phyloP scores from a whole-genome alignment of 2,113 vertebrate species.

The Arothron firmamentum region DNA sequence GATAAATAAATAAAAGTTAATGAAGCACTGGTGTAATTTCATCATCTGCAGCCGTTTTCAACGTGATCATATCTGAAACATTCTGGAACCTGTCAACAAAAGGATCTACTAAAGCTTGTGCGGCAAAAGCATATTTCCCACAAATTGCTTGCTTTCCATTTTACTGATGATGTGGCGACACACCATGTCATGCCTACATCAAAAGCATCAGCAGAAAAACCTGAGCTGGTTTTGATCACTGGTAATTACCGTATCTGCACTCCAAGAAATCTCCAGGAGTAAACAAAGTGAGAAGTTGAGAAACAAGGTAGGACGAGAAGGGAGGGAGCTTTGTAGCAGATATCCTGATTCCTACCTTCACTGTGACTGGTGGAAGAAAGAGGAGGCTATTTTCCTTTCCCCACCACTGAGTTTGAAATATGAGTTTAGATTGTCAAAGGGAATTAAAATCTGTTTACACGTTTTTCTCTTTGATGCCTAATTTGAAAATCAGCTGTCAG shows the following conservation, averaged over 20 bases:
- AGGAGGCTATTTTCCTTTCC: constrained; percentile 67
- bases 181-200: constrained; percentile 46
- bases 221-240: constrained; percentile 59
- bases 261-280: constrained; percentile 47
- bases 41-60: constrained; percentile 25
- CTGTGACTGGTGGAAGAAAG: constrained; percentile 60
- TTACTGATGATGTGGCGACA: constrained; percentile 42
- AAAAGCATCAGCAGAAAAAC: constrained; percentile 52
- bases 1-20: not conserved
- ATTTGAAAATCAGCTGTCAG: constrained; percentile 73
- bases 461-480: constrained; percentile 58
- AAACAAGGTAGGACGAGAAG: constrained; percentile 35
- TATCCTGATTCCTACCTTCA: constrained; percentile 65
- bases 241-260: constrained; percentile 62
- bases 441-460: constrained; percentile 76
- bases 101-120: constrained; percentile 31
- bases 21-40: constrained; percentile 11
- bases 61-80: constrained; percentile 22
- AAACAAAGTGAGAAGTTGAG: constrained; percentile 56
- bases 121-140: constrained; percentile 28
- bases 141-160: constrained; percentile 45
- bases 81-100: constrained; percentile 23
- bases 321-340: constrained; percentile 34
- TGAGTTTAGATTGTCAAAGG: constrained; percentile 74
- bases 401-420: constrained; percentile 64